phyloP scores from a whole-genome alignment of 2,113 vertebrate species.

The Brachirus orientalis region DNA sequence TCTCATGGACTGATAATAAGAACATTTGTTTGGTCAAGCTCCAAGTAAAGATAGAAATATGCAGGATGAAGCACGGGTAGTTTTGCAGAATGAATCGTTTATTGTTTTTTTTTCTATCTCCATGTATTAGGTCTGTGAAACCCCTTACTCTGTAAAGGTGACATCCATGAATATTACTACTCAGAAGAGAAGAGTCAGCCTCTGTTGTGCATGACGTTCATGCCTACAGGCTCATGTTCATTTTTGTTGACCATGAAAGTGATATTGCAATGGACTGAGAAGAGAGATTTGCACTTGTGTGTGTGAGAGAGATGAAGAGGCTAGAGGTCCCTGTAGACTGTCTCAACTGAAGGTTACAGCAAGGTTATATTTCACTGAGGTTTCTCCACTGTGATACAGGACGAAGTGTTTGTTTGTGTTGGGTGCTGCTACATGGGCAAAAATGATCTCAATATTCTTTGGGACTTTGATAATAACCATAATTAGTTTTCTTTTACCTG shows the following conservation, averaged over 20 bases:
- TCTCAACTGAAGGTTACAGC: conserved; percentile 56
- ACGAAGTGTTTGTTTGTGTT: conserved; percentile 8
- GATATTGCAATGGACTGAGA: conserved; percentile 20
- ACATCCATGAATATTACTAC: conserved; percentile 2
- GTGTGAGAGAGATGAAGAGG: conserved; percentile 6
- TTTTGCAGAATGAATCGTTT: too few species aligned
- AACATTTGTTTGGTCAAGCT: not conserved
- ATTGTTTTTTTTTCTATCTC: not conserved
- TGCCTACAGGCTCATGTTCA: conserved; percentile 21
- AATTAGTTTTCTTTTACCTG: too few species aligned
- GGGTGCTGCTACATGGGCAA: too few species aligned
- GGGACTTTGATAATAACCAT: too few species aligned
- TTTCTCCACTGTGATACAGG: conserved; percentile 46
- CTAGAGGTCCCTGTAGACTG: conserved; percentile 21
- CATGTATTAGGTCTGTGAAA: not conserved
- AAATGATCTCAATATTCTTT: too few species aligned
- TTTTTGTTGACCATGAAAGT: conserved; percentile 23
- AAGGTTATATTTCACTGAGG: conserved; percentile 59
- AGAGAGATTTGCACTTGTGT: conserved; percentile 2
- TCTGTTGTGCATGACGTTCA: conserved; percentile 3
- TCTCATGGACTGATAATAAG: not conserved
- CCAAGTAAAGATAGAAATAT: not conserved
- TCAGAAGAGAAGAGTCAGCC: conserved; percentile 26
- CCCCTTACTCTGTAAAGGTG: not conserved
- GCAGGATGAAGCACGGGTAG: not conserved